Conservation (phyloP, 1,140 invertebrate genomes). For the Bursaphelenchus mucronatus region DNA sequence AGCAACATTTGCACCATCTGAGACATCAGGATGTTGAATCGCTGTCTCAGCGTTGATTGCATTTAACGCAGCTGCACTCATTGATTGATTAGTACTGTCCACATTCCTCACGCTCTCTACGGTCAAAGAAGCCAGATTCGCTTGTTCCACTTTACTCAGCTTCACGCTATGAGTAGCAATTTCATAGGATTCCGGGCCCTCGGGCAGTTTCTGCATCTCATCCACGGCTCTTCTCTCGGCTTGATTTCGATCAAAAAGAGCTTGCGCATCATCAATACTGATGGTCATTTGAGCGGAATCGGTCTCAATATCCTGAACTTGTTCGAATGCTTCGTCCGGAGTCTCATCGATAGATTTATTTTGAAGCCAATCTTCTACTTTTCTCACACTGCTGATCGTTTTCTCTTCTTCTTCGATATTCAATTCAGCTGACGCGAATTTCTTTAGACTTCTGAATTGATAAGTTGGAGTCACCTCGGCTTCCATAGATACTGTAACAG, state of each 20-base stretch:
- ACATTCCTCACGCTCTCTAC: too few species aligned
- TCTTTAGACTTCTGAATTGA: slow-evolving; percentile 12
- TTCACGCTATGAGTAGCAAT: background rate
- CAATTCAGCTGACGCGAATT: slow-evolving; percentile 2
- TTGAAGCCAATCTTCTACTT: slow-evolving; percentile 19
- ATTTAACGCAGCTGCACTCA: too few species aligned
- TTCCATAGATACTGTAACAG: slow-evolving; percentile 13
- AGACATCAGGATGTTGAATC: background rate
- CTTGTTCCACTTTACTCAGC: background rate
- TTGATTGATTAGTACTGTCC: too few species aligned
- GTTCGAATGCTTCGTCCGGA: slow-evolving; percentile 5
- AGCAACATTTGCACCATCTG: background rate
- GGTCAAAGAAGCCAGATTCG: too few species aligned
- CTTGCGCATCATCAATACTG: background rate
- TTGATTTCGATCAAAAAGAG: too few species aligned
- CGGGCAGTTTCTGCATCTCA: too few species aligned
- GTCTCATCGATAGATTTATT: slow-evolving; percentile 5
- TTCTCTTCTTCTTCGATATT: slow-evolving; percentile 14
- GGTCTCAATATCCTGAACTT: slow-evolving; percentile 5
- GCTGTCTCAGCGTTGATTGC: too few species aligned
- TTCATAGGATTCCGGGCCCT: too few species aligned
- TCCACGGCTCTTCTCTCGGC: too few species aligned
- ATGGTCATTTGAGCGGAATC: slow-evolving; percentile 20
- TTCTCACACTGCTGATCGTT: slow-evolving; percentile 9
- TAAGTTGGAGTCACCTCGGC: slow-evolving; percentile 13